Base-by-base conservation (phyloP, 2,113 vertebrate species). In the Pan troglodytes region DNA sequence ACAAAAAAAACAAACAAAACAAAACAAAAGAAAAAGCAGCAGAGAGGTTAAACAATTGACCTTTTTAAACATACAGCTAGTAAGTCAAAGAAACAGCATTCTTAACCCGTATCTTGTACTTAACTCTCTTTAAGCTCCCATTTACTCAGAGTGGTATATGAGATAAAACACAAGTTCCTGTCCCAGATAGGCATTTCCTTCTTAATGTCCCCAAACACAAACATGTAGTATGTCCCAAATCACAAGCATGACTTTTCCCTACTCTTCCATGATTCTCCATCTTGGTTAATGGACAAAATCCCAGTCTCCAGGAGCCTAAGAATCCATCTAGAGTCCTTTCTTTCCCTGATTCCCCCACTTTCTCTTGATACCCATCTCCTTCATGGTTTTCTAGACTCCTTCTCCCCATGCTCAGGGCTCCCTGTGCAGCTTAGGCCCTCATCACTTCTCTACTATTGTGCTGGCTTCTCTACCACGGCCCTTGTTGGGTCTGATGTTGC, bases 371-470 rank as follows among this genome's bases (percentile, higher is more conserved):
- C 8, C 16, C 9, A 55, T 2, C 23, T 38, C 23, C 13, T 23
- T 52, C 30, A 7, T 1, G 4, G 23, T 75, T 68, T 57, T 48
- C 48, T 78, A 61, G 23, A 84, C 14, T 30, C 11, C 48, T 57
- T 30, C 11, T 25, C 9, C 3, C 5, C 6, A 18, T 8, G 55
- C 72, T n/a, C 9, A 1, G 0, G 14, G 59, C 30, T n/a, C 16
- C n/a, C 16, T 1, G 14, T 11, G 9, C 38, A 16, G 27, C 57
- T 38, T 3, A 10, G 7, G 30, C 67, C 40, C 64, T 32, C 25
- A 2, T 35, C 30, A 2, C n/a, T 8, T 32, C 32, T 45, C 27
- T 73, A 75, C 43, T 76, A 18, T n/a, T 10, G 23, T 32, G 8
- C 14, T 32, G 10, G 22, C 14, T 90, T 81, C 68, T 52, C 13